Base-by-base conservation (phyloP, 2,797 vertebrate species). In the Chelon auratus region DNA sequence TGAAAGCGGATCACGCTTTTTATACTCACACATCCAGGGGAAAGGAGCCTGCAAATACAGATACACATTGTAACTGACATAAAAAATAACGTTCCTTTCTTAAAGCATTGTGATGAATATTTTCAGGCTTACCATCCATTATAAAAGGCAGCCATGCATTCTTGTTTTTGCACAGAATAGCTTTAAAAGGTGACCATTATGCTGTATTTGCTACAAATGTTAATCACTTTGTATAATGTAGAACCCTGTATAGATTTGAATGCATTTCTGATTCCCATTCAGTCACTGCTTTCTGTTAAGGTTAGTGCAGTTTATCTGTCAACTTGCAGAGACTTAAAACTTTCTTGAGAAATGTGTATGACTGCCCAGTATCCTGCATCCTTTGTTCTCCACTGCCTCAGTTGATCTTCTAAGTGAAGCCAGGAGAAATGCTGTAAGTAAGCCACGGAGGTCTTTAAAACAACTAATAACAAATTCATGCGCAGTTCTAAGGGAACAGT, bases 361-460 rank as follows among this genome's bases (percentile, higher is more conserved):
- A 12, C 4, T 33, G 30, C 30, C 30, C 30, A 2, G n/a, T 10
- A 37, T 24, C 14, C 11, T 13, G 37, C 43, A 7, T 67, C 12
- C 48, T 72, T 36, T 56, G 60, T 53, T 57, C 24, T 57, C 39
- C 22, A 9, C 43, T 47, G n/a, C 52, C 12, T 71, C 14, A 13
- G 30, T 39, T 59, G 55, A 50, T 63, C 5, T 12, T 60, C 24
- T 3, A 15, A 26, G 22, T 61, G 22, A 63, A 17, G 36, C 30
- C 26, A 45, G 1, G 22, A 24, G n/a, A 72, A 62, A 70, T 30
- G 26, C 51, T 4, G 2, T 11, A 73, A 70, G 48, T 33, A 22
- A 42, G 6, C 40, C 60, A 67, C 47, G 50, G 50, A 62, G 30
- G 56, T 78, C 17, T 68, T 73, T 61, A 42, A 8, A 58, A 55